Evolutionary conservation across 2,113 vertebrate species (phyloP).

Genomic region (Hemicordylus capensis): DNA sequence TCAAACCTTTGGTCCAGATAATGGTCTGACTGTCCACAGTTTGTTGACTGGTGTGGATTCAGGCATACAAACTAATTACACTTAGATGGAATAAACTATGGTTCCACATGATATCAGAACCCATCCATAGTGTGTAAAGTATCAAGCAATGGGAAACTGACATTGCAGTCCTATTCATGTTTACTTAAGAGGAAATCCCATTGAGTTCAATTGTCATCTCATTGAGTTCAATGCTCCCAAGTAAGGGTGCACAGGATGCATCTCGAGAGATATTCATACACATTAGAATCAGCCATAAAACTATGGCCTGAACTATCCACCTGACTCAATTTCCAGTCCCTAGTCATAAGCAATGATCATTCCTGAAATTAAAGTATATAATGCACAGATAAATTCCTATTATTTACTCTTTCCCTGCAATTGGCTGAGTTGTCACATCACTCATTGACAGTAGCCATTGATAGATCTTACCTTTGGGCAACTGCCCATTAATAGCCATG

Average conservation of each 20-base stretch:
- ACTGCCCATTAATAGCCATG: constrained; percentile 25
- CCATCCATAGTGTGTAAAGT: not conserved
- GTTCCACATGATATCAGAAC: not conserved
- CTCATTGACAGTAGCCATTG: not conserved
- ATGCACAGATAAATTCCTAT: not conserved
- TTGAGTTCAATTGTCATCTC: no score
- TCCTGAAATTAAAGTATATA: not conserved
- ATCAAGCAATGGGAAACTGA: not conserved
- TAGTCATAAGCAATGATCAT: not conserved
- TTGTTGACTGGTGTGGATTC: no score
- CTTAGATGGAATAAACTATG: no score
- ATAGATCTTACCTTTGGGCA: not conserved
- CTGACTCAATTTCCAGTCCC: not conserved
- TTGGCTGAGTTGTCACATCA: not conserved
- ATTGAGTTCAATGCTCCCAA: no score
- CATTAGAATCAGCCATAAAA: not conserved
- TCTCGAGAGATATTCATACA: not conserved
- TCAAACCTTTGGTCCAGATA: no score
- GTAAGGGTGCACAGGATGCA: no score
- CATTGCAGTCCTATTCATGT: no score
- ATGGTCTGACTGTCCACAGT: no score
- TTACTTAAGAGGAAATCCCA: no score
- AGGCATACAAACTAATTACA: no score
- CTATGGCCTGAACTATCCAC: not conserved
- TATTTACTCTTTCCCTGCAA: not conserved